phyloP scores from a whole-genome alignment of 2,113 vertebrate species.

The Telmatochromis sp. region DNA sequence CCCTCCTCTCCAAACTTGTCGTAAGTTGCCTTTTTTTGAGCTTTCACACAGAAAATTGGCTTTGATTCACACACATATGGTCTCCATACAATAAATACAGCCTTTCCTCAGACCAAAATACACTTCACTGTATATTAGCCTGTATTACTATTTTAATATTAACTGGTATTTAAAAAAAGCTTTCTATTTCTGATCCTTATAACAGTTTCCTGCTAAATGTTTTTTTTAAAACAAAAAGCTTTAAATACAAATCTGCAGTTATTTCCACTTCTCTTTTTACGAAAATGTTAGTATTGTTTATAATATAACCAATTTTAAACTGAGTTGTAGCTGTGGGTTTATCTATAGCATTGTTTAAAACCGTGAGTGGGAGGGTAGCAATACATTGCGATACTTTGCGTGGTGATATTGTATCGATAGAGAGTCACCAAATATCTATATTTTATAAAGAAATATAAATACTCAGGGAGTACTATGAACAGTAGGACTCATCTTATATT shows the following conservation, averaged over 20 bases:
- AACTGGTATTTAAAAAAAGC: not conserved
- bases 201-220: not conserved
- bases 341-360: not conserved
- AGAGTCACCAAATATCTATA: not conserved
- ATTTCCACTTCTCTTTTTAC: not conserved
- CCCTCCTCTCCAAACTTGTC: constrained; percentile 93
- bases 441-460: not conserved
- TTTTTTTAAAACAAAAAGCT: not conserved
- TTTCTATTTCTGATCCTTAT: not conserved
- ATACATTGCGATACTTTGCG: not conserved
- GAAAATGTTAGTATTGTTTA: not conserved
- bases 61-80: not conserved
- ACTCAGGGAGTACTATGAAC: not conserved
- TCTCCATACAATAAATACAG: not conserved
- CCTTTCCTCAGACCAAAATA: not conserved
- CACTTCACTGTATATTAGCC: not conserved
- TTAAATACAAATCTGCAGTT: not conserved
- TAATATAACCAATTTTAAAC: not conserved
- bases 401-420: not conserved
- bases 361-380: not conserved
- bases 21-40: constrained; percentile 84
- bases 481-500: not conserved
- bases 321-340: not conserved
- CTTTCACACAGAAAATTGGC: constrained; percentile 44
- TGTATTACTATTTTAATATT: not conserved